Conservation (phyloP, 2,113 vertebrate genomes). For the Miniopterus natalensis region DNA sequence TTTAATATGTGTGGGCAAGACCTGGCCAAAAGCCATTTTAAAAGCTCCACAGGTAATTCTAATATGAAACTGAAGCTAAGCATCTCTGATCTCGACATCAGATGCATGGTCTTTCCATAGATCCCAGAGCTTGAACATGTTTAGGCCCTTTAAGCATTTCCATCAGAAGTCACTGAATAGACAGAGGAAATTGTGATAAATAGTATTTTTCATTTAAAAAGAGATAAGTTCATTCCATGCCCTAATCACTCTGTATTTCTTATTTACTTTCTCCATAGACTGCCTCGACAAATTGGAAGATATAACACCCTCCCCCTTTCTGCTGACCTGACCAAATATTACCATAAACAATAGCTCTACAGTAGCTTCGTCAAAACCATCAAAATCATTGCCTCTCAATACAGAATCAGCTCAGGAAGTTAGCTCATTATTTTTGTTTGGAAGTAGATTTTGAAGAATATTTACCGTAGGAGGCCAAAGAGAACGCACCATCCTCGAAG, state of each 20-base stretch:
- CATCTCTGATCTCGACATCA: constrained; percentile 37
- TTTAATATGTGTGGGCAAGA: constrained; percentile 7
- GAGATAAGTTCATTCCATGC: background rate
- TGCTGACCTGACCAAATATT: background rate
- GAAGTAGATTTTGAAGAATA: constrained; percentile 1
- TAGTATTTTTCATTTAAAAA: constrained; percentile 45
- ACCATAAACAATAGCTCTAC: background rate
- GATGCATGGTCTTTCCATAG: background rate
- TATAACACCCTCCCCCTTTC: background rate
- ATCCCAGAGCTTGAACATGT: background rate
- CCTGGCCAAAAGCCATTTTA: background rate
- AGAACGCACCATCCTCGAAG: background rate
- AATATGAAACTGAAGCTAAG: constrained; percentile 47
- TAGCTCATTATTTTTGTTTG: background rate
- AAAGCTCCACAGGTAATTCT: constrained; percentile 45
- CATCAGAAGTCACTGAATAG: background rate
- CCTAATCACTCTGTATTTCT: constrained; percentile 12
- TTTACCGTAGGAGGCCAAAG: background rate
- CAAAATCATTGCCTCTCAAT: background rate
- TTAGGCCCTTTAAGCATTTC: background rate
- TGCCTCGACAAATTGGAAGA: background rate
- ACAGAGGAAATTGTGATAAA: background rate
- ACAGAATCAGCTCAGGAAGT: background rate
- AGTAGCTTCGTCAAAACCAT: background rate
- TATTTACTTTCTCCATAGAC: background rate